phyloP scores from a whole-genome alignment of 53 echinoderm and acorn worm genomes.

The Paracentrotus lividus region DNA sequence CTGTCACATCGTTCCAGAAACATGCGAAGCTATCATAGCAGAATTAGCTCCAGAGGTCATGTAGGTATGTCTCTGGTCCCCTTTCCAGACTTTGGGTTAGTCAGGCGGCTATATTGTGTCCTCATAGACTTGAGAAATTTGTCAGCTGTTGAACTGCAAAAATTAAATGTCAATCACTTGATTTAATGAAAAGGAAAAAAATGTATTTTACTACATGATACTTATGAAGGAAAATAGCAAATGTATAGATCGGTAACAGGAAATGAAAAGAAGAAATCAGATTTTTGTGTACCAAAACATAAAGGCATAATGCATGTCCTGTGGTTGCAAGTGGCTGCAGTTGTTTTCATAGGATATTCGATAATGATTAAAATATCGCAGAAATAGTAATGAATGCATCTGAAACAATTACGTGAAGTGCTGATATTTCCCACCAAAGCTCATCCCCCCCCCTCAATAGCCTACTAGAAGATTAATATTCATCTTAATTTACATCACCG shows the following conservation, averaged over 20 bases:
- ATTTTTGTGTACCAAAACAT: too few relatives aligned
- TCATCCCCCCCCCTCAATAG: too few relatives aligned
- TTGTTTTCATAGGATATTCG: not conserved
- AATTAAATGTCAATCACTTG: not conserved
- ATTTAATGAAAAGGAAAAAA: not conserved
- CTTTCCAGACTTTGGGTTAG: not conserved
- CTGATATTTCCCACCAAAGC: not conserved
- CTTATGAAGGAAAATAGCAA: too few relatives aligned
- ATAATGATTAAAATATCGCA: not conserved
- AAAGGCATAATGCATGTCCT: too few relatives aligned
- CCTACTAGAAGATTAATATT: not conserved
- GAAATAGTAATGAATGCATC: not conserved
- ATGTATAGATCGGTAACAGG: too few relatives aligned
- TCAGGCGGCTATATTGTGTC: not conserved
- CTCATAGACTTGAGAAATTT: not conserved
- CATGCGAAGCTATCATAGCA: too few relatives aligned
- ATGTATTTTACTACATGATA: not conserved
- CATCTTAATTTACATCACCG: not conserved
- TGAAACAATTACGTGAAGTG: not conserved
- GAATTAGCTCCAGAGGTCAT: too few relatives aligned
- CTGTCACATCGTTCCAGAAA: too few relatives aligned
- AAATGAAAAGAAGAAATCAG: too few relatives aligned
- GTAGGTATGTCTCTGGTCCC: not conserved
- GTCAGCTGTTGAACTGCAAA: conserved; percentile 17
- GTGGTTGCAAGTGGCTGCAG: not conserved